phyloP scores from a whole-genome alignment of 2,888 invertebrate species.

The Glyphotaelius pellucidus region DNA sequence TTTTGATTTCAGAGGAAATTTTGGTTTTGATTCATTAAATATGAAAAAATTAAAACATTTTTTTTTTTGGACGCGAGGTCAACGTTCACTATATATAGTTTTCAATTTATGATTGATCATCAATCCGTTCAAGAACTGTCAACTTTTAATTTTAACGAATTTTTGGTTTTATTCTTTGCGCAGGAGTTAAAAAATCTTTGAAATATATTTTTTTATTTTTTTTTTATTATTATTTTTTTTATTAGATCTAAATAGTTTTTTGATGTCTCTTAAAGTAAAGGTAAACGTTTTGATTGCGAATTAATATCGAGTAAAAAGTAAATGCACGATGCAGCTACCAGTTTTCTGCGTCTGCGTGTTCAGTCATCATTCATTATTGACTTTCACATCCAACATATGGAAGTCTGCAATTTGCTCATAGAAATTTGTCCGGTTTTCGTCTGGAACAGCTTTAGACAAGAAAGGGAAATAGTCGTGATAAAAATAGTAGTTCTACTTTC shows the following conservation, averaged over 20 bases:
- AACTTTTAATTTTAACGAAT: background rate
- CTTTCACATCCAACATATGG: background rate
- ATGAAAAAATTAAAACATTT: too few species aligned
- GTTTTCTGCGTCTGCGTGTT: background rate
- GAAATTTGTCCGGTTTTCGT: background rate
- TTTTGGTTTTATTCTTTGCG: too few species aligned
- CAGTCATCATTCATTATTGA: background rate
- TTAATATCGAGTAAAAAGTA: background rate
- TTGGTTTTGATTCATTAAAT: too few species aligned
- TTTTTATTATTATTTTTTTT: too few species aligned
- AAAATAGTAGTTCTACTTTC: background rate
- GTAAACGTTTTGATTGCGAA: background rate
- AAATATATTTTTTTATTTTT: too few species aligned
- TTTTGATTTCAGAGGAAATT: too few species aligned
- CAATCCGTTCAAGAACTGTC: background rate
- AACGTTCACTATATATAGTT: background rate
- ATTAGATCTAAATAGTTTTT: too few species aligned
- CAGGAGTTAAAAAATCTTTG: too few species aligned
- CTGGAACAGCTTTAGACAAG: background rate
- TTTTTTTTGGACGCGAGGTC: too few species aligned
- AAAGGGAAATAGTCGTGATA: background rate
- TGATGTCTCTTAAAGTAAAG: too few species aligned
- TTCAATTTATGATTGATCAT: background rate
- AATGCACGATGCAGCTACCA: background rate
- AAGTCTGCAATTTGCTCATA: background rate